These are phyloP conservation scores for Blastobasis lacticolella DNA, from an alignment of 2,888 invertebrate genomes.

Conservation along the genomic window DNA sequence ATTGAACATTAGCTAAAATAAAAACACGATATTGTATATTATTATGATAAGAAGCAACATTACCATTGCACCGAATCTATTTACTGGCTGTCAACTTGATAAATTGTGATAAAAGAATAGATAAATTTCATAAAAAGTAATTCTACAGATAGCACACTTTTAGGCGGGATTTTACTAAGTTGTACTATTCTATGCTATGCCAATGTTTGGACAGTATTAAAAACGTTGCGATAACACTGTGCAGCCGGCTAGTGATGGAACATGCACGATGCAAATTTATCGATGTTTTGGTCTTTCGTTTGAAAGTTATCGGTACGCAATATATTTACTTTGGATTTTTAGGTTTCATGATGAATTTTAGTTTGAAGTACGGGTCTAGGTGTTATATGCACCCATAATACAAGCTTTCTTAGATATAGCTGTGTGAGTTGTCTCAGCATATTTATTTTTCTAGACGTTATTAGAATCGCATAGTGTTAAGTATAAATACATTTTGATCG, in stretches of 20 bases:
- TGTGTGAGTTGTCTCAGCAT: too few species aligned
- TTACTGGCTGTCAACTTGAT: too few species aligned
- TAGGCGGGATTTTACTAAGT: conserved; percentile 32
- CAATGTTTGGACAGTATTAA: conserved; percentile 50
- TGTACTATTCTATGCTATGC: conserved; percentile 21
- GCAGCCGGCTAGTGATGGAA: conserved; percentile 44
- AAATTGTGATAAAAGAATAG: conserved; percentile 4
- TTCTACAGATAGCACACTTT: conserved; percentile 5
- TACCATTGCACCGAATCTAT: too few species aligned
- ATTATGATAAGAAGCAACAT: neutral
- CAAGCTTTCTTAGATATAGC: too few species aligned
- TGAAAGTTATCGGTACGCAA: too few species aligned
- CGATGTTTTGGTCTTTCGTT: neutral
- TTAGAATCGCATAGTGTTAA: too few species aligned
- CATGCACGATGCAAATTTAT: conserved; percentile 1
- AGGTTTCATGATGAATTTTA: too few species aligned
- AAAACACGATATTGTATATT: neutral
- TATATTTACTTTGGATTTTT: too few species aligned
- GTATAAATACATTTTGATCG: too few species aligned
- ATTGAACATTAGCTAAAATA: neutral
- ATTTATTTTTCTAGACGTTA: too few species aligned
- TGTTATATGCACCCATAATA: too few species aligned
- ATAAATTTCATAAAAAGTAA: conserved; percentile 5
- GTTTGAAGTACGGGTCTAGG: too few species aligned
- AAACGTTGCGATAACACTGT: conserved; percentile 52